Evolutionary conservation across 2,888 invertebrate genomes (phyloP), one percentile per base, ranked within the genome.

Genomic region (Laspeyria flexula): DNA sequence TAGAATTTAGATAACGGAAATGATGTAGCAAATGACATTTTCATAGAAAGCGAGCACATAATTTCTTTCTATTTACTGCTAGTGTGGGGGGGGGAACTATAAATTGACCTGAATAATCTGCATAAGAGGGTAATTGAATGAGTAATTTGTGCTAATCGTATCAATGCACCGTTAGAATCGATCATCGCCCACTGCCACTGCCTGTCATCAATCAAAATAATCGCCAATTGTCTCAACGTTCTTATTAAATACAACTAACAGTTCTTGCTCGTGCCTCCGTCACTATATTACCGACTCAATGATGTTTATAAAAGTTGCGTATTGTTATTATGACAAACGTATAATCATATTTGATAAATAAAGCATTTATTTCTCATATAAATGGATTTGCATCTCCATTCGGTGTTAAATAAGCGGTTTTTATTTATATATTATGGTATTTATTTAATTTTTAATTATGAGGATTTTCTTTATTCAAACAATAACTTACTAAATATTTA

Each of bases 151-250:
- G 51, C 29, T 59, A 64, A 69, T 71, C 41, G 33, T 51, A 65
- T 61, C 47, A 51, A 52, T 35, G 58, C 54, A 67, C 81, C 76
- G 79, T 82, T 79, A 77, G 55, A 6, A 57, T 65, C 62, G 55
- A 72, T 68, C 70, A 73, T 68, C 74, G 69, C 77, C 76, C 73
- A 73, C 75, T 46, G 54, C 57, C 44, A 55, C 70, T 55, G 71
- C 71, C 74, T 60, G 73, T 62, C 67, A 64, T 90, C 80, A 67
- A 88, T 90, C 88, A 86, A 71, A 76, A 74, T 86, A 85, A 88
- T 86, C 78, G 80, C 72, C 81, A 66, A 87, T 88, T 87, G 87
- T 87, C 68, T 75, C 79, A 78, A 78, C 78, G 71, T 54, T 59
- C 50, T 65, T 57, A 60, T 67, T 60, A 50, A 60, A 47, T 31